Base-by-base conservation (phyloP, 53 echinoderm and acorn worm species). In the Arbacia lixula region DNA sequence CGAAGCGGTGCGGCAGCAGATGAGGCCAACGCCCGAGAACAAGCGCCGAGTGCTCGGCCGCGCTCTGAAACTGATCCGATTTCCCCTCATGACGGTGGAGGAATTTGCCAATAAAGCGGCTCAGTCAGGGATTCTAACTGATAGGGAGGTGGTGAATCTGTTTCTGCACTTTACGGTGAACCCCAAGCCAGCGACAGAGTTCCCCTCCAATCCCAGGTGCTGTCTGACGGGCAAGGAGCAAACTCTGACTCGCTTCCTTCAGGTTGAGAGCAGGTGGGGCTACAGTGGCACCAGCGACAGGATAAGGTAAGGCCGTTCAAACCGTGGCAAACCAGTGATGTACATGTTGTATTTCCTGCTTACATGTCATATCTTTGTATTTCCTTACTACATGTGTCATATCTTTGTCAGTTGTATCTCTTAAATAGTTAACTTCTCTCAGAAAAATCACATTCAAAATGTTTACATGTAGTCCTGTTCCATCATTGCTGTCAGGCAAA, bases 81-180 rank as follows among this genome's bases (percentile, higher is more conserved):
- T 99, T 68, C 99, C 99, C 6, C 85, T 99, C 29, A 95, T 99
- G 99, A 92, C 99, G 5, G 94, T 99, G 12, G 99, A 99, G 82
- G 99, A 99, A 72, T 99, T 95, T 94, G 99, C 99, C 8, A 92
- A 90, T 55, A 87, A 89, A 29, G 92, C 98, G 10, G 99, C 94
- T 12, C 94, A 99, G 71, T 99, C 94, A 0, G 99, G 99, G 17
- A 89, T 99, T 32, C 87, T 99, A 43, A 92, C 92, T 14, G 99
- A 99, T 36, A 76, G 91, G 36, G 99, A 99, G 82, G 99, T 99
- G 53, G 99, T 99, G 68, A 99, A 91, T 76, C 86, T 99, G n/a
- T 99, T 99, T 71, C 87, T 99, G 32, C 99, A 99, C 75, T 99
- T 99, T 52, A 99, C 99, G 21, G 95, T 99, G 53, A 99, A 99